Conservation (phyloP, 2,888 invertebrate species). For the Synanthedon formicaeformis region DNA sequence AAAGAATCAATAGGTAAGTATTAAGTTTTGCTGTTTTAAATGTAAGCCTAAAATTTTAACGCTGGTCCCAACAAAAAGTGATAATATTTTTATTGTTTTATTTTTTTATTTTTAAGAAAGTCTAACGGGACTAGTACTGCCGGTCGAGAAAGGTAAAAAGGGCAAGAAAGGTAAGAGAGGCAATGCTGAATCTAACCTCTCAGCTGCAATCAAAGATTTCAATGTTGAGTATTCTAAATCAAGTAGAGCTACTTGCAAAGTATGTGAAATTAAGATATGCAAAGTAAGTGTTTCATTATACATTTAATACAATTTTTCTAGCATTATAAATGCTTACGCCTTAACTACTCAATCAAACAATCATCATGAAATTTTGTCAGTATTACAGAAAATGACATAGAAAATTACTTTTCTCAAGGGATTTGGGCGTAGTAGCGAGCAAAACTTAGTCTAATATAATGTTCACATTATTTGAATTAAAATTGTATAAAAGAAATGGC, state of each 20-base stretch:
- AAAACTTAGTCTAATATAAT: too few relatives aligned
- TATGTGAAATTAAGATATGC: slow-evolving; percentile 86
- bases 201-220: slow-evolving; percentile 73
- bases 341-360: too few relatives aligned
- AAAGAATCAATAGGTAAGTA: slow-evolving; percentile 74
- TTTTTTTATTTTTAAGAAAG: slow-evolving; percentile 9
- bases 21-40: neutral
- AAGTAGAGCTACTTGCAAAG: slow-evolving; percentile 81
- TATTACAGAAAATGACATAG: neutral
- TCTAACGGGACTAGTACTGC: slow-evolving; percentile 42
- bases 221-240: slow-evolving; percentile 89
- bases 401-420: too few relatives aligned
- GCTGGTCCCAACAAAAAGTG: too few relatives aligned
- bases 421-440: too few relatives aligned
- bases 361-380: neutral
- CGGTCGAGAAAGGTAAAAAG: slow-evolving; percentile 58
- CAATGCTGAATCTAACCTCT: slow-evolving; percentile 14
- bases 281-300: slow-evolving; percentile 65
- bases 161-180: slow-evolving; percentile 53
- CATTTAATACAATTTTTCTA: neutral
- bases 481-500: too few relatives aligned
- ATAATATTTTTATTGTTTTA: neutral
- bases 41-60: too few relatives aligned
- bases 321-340: too few relatives aligned
- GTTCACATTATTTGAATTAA: too few relatives aligned